Percentiles rank a stretch among this genome's conserved stretches.
phyloP scores from a whole-genome alignment of 2,113 vertebrate genomes.

The Myrmecophaga tridactyla region DNA sequence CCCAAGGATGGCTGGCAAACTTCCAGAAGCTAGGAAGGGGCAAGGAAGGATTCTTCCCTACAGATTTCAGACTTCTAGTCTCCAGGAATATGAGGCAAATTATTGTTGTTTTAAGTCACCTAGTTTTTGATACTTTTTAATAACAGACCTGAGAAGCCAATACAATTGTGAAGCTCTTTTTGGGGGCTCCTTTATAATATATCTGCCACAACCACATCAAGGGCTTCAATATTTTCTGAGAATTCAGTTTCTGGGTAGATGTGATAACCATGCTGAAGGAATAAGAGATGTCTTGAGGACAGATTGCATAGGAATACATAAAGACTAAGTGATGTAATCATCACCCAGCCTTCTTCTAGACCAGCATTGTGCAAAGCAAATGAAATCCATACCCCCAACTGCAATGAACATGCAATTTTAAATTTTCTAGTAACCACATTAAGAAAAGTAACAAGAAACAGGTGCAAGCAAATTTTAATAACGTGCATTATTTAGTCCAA shows the following conservation, averaged over 20 bases:
- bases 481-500: background rate
- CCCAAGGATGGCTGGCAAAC: too few species aligned
- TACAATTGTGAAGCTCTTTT: background rate
- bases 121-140: too few species aligned
- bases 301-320: background rate
- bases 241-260: background rate
- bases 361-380: background rate
- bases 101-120: too few species aligned
- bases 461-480: background rate
- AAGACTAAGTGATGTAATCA: background rate
- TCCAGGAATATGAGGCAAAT: too few species aligned
- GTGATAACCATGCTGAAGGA: background rate
- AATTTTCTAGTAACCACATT: background rate
- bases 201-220: background rate
- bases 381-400: background rate
- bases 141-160: too few species aligned
- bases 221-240: fast-evolving
- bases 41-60: too few species aligned
- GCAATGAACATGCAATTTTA: background rate
- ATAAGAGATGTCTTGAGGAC: background rate
- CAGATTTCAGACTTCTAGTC: too few species aligned
- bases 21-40: too few species aligned
- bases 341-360: background rate
- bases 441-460: background rate
- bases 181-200: background rate